Conservation (phyloP, 2,113 vertebrate species). For the Salvelinus alpinus region DNA sequence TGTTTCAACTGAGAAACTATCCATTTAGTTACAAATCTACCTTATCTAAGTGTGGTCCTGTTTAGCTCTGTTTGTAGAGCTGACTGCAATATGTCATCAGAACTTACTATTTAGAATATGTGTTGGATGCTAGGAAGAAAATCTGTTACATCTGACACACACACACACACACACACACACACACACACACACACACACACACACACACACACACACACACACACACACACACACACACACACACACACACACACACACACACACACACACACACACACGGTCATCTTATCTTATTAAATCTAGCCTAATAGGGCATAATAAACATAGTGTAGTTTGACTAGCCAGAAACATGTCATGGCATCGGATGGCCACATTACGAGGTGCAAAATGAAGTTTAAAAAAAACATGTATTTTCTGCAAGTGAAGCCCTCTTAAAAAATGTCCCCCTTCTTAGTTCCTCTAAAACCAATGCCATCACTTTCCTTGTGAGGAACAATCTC, state of each 20-base stretch:
- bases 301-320: background rate
- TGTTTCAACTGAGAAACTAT: constrained; percentile 36
- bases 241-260: too few species aligned
- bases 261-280: too few species aligned
- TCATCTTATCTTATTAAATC: too few species aligned
- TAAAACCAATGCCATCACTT: constrained; percentile 12
- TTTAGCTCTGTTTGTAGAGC: too few species aligned
- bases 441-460: background rate
- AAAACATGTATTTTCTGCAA: background rate
- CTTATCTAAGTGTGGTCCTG: constrained; percentile 12
- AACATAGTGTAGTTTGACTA: background rate
- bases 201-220: too few species aligned
- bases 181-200: too few species aligned
- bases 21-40: constrained; percentile 27
- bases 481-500: constrained; percentile 54
- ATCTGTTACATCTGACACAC: too few species aligned
- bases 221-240: too few species aligned
- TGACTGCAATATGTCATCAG: background rate
- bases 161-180: too few species aligned
- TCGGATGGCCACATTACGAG: background rate
- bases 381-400: background rate
- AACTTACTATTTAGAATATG: background rate
- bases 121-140: background rate
- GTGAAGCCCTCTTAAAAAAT: constrained; percentile 9
- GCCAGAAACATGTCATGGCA: background rate